These are phyloP conservation scores for Paralinhomoeus sp. DNA, from an alignment of 2,888 invertebrate species.

Conservation along the genomic window DNA sequence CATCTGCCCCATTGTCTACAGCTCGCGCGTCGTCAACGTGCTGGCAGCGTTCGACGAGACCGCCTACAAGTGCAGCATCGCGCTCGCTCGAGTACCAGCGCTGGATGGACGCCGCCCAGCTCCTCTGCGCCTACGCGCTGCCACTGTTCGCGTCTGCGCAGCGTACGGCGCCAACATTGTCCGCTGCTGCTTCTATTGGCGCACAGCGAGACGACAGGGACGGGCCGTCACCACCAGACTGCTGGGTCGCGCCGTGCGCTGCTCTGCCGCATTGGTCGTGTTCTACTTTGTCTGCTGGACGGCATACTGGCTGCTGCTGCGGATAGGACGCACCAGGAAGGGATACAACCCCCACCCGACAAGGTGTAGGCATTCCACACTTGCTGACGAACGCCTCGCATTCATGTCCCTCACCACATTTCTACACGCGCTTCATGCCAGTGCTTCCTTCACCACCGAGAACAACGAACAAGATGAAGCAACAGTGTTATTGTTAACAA, in stretches of 20 bases:
- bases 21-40: not conserved
- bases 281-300: slow-evolving; percentile 24
- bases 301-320: slow-evolving; percentile 10
- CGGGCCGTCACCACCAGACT: slow-evolving; percentile 16
- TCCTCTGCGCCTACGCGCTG: slow-evolving; percentile 14
- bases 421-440: too few species aligned
- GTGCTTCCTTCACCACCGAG: too few species aligned
- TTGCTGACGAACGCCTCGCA: too few species aligned
- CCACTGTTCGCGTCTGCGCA: slow-evolving; percentile 16
- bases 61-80: not conserved
- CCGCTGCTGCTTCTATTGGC: slow-evolving; percentile 11
- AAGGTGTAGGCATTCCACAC: too few species aligned
- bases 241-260: slow-evolving; percentile 17
- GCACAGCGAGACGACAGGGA: slow-evolving; percentile 8
- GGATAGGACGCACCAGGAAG: too few species aligned
- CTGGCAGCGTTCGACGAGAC: not conserved
- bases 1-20: slow-evolving; percentile 12
- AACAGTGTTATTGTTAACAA: too few species aligned
- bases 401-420: too few species aligned
- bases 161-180: slow-evolving; percentile 21
- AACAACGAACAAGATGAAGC: too few species aligned
- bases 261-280: slow-evolving; percentile 22
- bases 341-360: too few species aligned
- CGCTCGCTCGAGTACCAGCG: too few species aligned
- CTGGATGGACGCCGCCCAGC: slow-evolving; percentile 14